phyloP scores from a whole-genome alignment of 2,113 vertebrate species.

The Micromys minutus region DNA sequence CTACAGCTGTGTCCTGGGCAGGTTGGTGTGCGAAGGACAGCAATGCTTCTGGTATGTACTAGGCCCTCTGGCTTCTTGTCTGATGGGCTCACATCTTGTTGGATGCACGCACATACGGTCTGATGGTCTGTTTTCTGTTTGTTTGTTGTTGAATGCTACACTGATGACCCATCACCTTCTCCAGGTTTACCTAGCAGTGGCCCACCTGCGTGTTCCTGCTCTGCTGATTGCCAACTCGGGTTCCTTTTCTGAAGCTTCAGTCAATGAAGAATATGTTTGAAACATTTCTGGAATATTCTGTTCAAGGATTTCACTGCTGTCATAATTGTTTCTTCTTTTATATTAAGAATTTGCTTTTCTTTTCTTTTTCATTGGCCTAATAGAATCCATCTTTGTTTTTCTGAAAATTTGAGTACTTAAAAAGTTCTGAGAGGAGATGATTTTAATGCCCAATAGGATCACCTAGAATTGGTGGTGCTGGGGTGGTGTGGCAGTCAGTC shows the following conservation, averaged over 20 bases:
- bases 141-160: neutral
- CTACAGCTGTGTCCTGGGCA: neutral
- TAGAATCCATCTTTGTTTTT: neutral
- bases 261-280: neutral
- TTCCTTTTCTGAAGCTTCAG: neutral
- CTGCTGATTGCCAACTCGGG: neutral
- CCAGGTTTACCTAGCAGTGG: neutral
- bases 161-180: neutral
- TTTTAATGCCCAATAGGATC: neutral
- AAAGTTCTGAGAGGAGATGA: constrained; percentile 24
- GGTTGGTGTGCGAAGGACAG: neutral
- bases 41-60: neutral
- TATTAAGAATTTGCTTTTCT: constrained; percentile 52
- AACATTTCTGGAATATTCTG: neutral
- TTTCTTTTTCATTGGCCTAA: constrained; percentile 17
- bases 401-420: constrained; percentile 49
- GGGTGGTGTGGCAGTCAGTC: neutral
- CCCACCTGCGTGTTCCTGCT: neutral
- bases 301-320: constrained; percentile 11
- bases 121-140: neutral
- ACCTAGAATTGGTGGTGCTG: neutral
- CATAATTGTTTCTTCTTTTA: neutral
- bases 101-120: neutral
- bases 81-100: neutral
- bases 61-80: neutral